Conservation (phyloP, 2,888 invertebrate species). For the Cancer borealis region DNA sequence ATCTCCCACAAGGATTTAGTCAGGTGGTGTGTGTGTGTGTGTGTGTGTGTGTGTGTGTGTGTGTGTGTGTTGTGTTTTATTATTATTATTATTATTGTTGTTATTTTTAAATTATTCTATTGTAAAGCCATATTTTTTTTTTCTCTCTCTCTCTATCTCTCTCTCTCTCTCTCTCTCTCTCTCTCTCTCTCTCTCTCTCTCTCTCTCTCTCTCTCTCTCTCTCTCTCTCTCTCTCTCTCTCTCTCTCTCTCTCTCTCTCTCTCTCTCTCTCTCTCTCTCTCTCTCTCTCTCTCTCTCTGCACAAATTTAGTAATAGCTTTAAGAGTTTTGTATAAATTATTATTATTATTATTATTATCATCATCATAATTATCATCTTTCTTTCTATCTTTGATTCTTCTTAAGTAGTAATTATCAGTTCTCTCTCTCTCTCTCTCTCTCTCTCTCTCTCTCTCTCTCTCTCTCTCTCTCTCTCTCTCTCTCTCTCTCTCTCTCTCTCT, state of each 20-base stretch:
- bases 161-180: too few species aligned
- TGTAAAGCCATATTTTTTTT: too few species aligned
- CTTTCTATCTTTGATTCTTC: too few species aligned
- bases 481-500: constrained; percentile 11
- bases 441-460: constrained; percentile 45
- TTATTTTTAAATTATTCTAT: too few species aligned
- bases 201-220: constrained; percentile 43
- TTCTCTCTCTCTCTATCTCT: too few species aligned
- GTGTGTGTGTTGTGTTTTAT: too few species aligned
- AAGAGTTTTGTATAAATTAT: too few species aligned
- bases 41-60: constrained; percentile 55
- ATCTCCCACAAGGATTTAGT: constrained; percentile 49
- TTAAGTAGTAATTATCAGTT: not conserved
- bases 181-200: constrained; percentile 5
- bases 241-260: constrained; percentile 16
- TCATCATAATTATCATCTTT: not conserved
- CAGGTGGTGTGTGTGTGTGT: constrained; percentile 57
- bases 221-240: constrained; percentile 28
- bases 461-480: constrained; percentile 45
- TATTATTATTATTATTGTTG: too few species aligned
- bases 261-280: not conserved
- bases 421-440: not conserved
- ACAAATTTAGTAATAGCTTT: too few species aligned
- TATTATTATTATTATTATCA: not conserved
- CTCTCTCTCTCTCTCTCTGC: too few species aligned